phyloP scores from a whole-genome alignment of 2,113 vertebrate genomes.

The Chaetura pelagica region DNA sequence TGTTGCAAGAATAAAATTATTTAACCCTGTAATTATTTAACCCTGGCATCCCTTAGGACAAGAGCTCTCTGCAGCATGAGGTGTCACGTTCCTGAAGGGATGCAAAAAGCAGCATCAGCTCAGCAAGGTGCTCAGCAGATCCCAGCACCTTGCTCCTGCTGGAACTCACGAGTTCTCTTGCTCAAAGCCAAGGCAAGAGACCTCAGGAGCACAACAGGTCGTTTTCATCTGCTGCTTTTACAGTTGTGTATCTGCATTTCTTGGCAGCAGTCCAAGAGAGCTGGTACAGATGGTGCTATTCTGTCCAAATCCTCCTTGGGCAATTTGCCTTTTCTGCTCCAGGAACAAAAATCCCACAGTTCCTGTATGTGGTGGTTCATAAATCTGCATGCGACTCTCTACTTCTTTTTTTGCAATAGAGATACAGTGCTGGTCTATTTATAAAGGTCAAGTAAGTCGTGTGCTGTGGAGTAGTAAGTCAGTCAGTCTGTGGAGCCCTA shows the following conservation, averaged over 20 bases:
- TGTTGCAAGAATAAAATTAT: neutral
- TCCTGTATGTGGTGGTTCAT: neutral
- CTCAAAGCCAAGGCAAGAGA: neutral
- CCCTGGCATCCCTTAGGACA: neutral
- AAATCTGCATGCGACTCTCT: neutral
- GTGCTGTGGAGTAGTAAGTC: neutral
- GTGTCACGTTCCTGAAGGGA: neutral
- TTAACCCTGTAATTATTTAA: neutral
- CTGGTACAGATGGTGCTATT: neutral
- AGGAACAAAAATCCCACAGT: neutral
- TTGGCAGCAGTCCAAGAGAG: neutral
- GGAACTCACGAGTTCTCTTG: neutral
- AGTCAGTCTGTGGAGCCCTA: neutral
- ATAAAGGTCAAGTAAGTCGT: constrained; percentile 37
- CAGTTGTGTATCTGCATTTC: neutral
- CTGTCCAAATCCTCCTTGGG: neutral
- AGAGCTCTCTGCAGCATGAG: neutral
- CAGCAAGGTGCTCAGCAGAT: neutral
- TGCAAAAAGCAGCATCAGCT: neutral
- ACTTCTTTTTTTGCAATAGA: neutral
- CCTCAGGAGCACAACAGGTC: neutral
- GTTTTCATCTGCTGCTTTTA: neutral
- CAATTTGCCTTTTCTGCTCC: neutral
- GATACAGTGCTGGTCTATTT: constrained; percentile 2
- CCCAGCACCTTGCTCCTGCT: neutral